Evolutionary conservation across 2,888 invertebrate species (phyloP).

Genomic region (Platycnemis pennipes): DNA sequence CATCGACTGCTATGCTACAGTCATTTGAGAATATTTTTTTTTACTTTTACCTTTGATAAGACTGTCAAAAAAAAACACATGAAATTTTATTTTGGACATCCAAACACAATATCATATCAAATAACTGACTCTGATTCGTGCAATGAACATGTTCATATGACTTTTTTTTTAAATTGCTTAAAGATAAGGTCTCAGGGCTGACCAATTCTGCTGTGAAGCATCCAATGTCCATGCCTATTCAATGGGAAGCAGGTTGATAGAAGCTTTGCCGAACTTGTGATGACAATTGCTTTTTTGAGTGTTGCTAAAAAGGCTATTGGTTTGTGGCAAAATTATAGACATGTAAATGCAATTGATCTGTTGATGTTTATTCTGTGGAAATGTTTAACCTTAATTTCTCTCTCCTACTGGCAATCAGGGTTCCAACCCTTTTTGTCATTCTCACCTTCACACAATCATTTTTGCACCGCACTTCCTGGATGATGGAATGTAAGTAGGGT

Average conservation of each 20-base stretch:
- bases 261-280: slow-evolving; percentile 38
- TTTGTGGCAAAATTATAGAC: slow-evolving; percentile 45
- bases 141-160: no score
- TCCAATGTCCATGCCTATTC: slow-evolving; percentile 20
- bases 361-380: slow-evolving; percentile 52
- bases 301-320: slow-evolving; percentile 46
- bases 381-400: slow-evolving; percentile 67
- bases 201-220: background rate
- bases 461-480: slow-evolving; percentile 65
- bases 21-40: no score
- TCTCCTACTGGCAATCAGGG: slow-evolving; percentile 48
- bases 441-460: slow-evolving; percentile 57
- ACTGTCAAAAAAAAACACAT: no score
- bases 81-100: no score
- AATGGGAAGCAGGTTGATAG: slow-evolving; percentile 24
- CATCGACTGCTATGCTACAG: no score
- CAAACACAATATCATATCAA: no score
- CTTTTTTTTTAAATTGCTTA: no score
- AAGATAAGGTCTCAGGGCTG: no score
- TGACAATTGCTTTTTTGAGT: slow-evolving; percentile 53
- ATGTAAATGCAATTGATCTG: slow-evolving; percentile 53
- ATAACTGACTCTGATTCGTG: no score
- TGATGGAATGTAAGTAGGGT: slow-evolving; percentile 67
- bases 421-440: background rate
- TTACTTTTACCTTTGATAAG: no score